These are phyloP conservation scores for Metopia argyrocephala DNA, from an alignment of 2,888 invertebrate genomes.

Conservation along the genomic window DNA sequence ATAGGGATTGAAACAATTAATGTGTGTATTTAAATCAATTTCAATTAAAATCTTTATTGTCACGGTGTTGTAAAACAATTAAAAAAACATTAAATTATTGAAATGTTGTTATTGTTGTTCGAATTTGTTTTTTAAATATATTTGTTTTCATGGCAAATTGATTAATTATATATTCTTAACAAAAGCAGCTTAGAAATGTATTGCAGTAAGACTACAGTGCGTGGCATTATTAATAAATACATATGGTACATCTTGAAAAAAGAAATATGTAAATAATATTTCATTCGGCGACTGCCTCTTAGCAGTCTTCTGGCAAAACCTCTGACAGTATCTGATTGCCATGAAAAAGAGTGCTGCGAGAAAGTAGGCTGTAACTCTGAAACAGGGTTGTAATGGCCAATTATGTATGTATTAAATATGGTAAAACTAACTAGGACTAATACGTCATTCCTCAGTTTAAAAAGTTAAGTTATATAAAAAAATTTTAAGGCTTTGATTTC, in stretches of 20 bases:
- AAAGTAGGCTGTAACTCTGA: too few species aligned
- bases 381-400: too few species aligned
- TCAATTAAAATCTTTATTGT: conserved; percentile 30
- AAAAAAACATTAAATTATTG: conserved; percentile 42
- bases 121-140: not conserved
- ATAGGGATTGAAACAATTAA: conserved; percentile 22
- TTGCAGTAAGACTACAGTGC: not conserved
- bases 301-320: too few species aligned
- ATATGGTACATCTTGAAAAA: not conserved
- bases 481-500: too few species aligned
- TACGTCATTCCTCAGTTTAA: too few species aligned
- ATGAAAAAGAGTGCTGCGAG: too few species aligned
- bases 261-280: too few species aligned
- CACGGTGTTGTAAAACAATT: conserved; percentile 39
- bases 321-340: too few species aligned
- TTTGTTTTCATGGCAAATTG: conserved; percentile 29
- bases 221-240: not conserved
- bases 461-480: too few species aligned
- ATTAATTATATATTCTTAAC: conserved; percentile 48
- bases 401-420: too few species aligned
- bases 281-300: too few species aligned
- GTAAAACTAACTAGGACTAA: too few species aligned
- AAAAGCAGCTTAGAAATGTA: not conserved
- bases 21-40: conserved; percentile 40
- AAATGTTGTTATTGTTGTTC: conserved; percentile 15